Base-by-base conservation (phyloP, 2,888 invertebrate species). In the Urechis unicinctus region DNA sequence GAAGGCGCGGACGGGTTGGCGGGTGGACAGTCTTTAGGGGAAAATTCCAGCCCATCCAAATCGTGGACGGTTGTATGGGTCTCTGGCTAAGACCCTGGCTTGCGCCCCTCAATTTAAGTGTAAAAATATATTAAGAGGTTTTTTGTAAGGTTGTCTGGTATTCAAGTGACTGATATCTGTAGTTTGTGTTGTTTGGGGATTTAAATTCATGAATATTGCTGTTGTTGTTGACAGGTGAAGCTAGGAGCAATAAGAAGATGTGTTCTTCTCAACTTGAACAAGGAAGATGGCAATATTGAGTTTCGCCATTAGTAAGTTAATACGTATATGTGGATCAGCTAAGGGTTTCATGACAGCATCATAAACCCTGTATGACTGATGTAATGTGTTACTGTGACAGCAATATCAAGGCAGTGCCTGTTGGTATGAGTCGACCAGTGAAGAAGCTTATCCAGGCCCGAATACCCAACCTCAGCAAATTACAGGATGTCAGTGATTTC, bases 401-500 rank as follows among this genome's bases (percentile, higher is more conserved):
- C 76, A 88, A 89, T n/a, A 89, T 98, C 64, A 88, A 89, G 79
- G 87, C 91, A 13, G 86, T 88, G 3, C 95, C 97, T 0, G 87
- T 90, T 0, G 97, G 96, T 22, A 80, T 97, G 41, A 90, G 91
- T 43, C 88, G 85, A 73, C 88, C 91, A 21, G 88, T 96, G 0
- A 94, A 95, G 74, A 97, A 96, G 81, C 83, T 98, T 61, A 85
- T 94, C 5, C 86, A 87, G 78, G 88, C 89, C 28, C 92, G 89
- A 81, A 84, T 98, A 60, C 97, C 97, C 0, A 89, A 97, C 81
- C 81, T 98, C 44, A 84, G 88, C 47, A 83, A 83, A 45, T 91
- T 88, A 75, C 83, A 85, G 59, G 92, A 94, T 71, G 88, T 93
- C 77, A 85, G 89, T 9, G 93, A 95, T 60, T 91, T 88, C 75